Percentiles rank a stretch among this genome's conserved stretches.
phyloP scores from a whole-genome alignment of 2,888 invertebrate species.

The Agriopis aurantiaria region DNA sequence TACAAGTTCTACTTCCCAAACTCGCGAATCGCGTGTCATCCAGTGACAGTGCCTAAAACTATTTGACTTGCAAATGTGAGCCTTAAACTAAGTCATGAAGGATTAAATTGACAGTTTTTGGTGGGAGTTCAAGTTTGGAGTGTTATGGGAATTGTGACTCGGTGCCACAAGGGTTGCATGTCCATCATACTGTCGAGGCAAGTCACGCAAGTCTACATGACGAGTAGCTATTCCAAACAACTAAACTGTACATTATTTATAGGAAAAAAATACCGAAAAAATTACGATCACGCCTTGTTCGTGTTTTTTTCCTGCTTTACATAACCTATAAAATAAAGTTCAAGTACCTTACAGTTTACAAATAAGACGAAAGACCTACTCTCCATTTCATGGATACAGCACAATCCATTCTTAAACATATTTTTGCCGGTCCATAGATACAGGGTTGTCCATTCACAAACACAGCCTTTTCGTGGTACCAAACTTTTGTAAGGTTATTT shows the following conservation, averaged over 20 bases:
- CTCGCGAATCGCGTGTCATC: constrained; percentile 58
- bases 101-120: constrained; percentile 22
- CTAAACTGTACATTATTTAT: constrained; percentile 17
- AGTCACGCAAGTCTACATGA: constrained; percentile 43
- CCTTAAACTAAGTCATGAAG: constrained; percentile 33
- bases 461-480: no score
- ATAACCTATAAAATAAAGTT: no score
- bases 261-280: constrained; percentile 1
- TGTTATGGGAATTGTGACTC: constrained; percentile 41
- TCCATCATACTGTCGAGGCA: constrained; percentile 37
- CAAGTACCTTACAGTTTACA: no score
- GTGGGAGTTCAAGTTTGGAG: constrained; percentile 26
- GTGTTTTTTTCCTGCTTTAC: no score
- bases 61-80: constrained; percentile 36
- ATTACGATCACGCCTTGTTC: no score
- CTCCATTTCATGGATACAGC: no score
- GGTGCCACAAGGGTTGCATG: constrained; percentile 43
- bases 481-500: no score
- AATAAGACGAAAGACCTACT: no score
- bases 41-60: constrained; percentile 40
- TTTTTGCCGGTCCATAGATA: no score
- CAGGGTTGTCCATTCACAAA: no score
- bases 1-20: constrained; percentile 50
- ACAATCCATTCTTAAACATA: no score
- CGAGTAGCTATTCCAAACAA: constrained; percentile 34